Percentiles rank a stretch among this genome's conserved stretches.
phyloP scores from a whole-genome alignment of 2,113 vertebrate species.

The Thunnus maccoyii region DNA sequence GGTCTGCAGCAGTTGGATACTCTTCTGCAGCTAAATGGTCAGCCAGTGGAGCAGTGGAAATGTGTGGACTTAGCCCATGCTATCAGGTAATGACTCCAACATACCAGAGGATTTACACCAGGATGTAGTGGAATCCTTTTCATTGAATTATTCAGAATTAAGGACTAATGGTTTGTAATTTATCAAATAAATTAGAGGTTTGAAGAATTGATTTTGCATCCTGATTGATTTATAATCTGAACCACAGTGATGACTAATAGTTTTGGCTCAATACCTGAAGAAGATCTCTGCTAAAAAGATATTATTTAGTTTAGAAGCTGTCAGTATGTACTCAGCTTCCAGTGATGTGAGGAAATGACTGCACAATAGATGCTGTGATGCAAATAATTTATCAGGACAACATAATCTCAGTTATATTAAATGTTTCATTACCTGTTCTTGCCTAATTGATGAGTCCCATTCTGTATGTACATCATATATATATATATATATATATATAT shows the following conservation, averaged over 20 bases:
- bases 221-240: not conserved
- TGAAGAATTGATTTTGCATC: not conserved
- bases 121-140: not conserved
- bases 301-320: not conserved
- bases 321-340: not conserved
- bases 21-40: constrained; percentile 92
- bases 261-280: not conserved
- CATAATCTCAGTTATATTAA: not conserved
- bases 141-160: not conserved
- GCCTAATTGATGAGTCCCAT: not conserved
- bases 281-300: not conserved
- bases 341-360: not conserved
- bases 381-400: not conserved
- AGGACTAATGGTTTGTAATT: not conserved
- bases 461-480: too few relatives aligned
- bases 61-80: constrained; percentile 95
- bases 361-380: not conserved
- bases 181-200: constrained; percentile 3
- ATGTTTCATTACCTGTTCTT: not conserved
- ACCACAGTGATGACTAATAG: too few relatives aligned
- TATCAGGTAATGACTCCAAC: constrained; percentile 86
- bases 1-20: constrained; percentile 94
- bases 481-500: too few relatives aligned
- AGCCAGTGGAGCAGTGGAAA: constrained; percentile 96
- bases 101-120: not conserved